Conservation (phyloP, 2,113 vertebrate genomes). For the Oostethus manadensis region DNA sequence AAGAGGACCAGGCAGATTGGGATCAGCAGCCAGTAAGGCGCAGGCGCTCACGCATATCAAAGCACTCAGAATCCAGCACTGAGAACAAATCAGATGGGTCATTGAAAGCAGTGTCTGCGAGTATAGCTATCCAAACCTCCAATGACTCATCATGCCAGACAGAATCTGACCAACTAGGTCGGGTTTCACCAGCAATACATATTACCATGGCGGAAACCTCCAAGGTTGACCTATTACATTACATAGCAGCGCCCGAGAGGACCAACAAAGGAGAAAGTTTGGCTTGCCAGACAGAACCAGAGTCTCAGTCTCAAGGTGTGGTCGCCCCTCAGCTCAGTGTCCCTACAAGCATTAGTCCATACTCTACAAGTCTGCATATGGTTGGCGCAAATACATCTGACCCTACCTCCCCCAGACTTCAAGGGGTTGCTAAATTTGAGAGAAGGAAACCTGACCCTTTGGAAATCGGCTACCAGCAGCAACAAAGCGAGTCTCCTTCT, state of each 20-base stretch:
- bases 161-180: slow-evolving; percentile 84
- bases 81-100: slow-evolving; percentile 79
- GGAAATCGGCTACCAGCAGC: slow-evolving; percentile 90
- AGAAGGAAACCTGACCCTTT: slow-evolving; percentile 93
- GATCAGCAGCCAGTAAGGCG: slow-evolving; percentile 89
- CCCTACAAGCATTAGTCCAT: slow-evolving; percentile 87
- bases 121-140: slow-evolving; percentile 92
- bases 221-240: slow-evolving; percentile 89
- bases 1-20: slow-evolving; percentile 92
- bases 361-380: slow-evolving; percentile 87
- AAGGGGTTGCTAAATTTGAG: slow-evolving; percentile 83
- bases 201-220: slow-evolving; percentile 87
- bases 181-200: slow-evolving; percentile 92
- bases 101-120: slow-evolving; percentile 74
- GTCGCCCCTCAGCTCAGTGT: slow-evolving; percentile 85
- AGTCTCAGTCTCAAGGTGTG: slow-evolving; percentile 81
- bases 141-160: slow-evolving; percentile 96
- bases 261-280: slow-evolving; percentile 90
- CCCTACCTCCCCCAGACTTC: slow-evolving; percentile 68
- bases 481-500: slow-evolving; percentile 82
- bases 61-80: slow-evolving; percentile 78
- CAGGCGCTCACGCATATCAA: slow-evolving; percentile 81
- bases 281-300: slow-evolving; percentile 93
- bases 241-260: slow-evolving; percentile 94
- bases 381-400: slow-evolving; percentile 80